Conservation (phyloP, 2,797 vertebrate species). For the Propithecus deckenii region DNA sequence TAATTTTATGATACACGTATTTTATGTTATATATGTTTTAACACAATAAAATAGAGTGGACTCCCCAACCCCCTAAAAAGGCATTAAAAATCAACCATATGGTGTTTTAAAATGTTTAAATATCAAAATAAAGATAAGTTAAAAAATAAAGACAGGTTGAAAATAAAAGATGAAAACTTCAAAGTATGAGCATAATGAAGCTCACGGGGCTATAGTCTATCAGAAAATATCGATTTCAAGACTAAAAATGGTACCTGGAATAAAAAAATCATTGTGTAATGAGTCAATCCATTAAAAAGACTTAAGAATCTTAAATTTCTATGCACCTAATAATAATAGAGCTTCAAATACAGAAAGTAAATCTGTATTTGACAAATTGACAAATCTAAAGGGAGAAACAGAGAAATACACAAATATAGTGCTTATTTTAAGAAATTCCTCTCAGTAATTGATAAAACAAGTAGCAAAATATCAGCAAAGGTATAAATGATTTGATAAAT, state of each 20-base stretch:
- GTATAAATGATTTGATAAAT: neutral
- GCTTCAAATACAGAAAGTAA: neutral
- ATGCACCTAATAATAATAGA: neutral
- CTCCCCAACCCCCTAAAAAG: neutral
- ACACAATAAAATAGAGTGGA: neutral
- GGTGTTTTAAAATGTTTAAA: neutral
- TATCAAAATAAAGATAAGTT: neutral
- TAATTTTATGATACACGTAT: neutral
- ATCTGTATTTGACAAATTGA: neutral
- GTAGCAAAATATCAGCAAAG: neutral
- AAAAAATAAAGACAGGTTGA: neutral
- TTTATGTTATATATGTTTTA: neutral
- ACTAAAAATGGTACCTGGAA: conserved; percentile 15
- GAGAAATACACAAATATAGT: neutral
- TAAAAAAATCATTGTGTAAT: neutral
- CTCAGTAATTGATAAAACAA: neutral
- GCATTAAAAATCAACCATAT: neutral
- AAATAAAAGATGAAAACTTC: neutral
- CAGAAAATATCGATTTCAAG: conserved; percentile 7
- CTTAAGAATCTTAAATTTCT: neutral
- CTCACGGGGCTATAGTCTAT: neutral
- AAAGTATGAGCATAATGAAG: neutral
- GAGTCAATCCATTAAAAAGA: neutral
- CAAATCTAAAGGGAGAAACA: neutral
- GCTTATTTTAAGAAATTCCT: neutral